These are phyloP conservation scores for Tetrao urogallus DNA, from an alignment of 2,113 vertebrate species.

Conservation along the genomic window DNA sequence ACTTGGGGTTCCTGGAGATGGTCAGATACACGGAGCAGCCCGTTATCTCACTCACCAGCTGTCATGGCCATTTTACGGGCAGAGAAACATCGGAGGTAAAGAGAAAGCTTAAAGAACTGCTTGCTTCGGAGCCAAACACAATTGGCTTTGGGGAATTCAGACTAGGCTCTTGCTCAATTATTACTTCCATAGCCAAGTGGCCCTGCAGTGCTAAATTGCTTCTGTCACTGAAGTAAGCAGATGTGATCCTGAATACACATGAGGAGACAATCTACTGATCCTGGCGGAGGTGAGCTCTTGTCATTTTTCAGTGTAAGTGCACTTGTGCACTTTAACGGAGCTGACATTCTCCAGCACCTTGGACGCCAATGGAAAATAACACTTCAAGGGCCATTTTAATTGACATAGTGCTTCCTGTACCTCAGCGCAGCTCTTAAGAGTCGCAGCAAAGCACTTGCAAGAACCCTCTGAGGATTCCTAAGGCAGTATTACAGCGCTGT, in stretches of 20 bases:
- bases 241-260: conserved; percentile 16
- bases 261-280: not conserved
- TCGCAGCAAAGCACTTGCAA: conserved; percentile 13
- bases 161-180: conserved; percentile 11
- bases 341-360: conserved; percentile 17
- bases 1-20: not conserved
- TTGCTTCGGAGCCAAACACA: not conserved
- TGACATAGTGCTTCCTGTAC: conserved; percentile 2
- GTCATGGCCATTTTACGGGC: not conserved
- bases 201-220: conserved; percentile 5
- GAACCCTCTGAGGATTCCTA: conserved; percentile 18
- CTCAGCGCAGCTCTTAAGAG: conserved; percentile 19
- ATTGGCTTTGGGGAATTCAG: conserved; percentile 34
- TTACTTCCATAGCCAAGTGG: conserved; percentile 14
- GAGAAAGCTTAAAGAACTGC: not conserved
- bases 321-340: conserved; percentile 25
- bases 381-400: conserved; percentile 46
- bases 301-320: conserved; percentile 20
- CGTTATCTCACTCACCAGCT: not conserved
- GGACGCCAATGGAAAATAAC: conserved; percentile 9
- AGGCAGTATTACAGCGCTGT: not conserved
- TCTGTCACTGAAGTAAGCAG: conserved; percentile 19
- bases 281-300: not conserved
- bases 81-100: not conserved
- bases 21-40: not conserved